Percentiles rank a stretch among this genome's conserved stretches.
phyloP scores from a whole-genome alignment of 2,797 vertebrate genomes.

The Sus cebifrons region DNA sequence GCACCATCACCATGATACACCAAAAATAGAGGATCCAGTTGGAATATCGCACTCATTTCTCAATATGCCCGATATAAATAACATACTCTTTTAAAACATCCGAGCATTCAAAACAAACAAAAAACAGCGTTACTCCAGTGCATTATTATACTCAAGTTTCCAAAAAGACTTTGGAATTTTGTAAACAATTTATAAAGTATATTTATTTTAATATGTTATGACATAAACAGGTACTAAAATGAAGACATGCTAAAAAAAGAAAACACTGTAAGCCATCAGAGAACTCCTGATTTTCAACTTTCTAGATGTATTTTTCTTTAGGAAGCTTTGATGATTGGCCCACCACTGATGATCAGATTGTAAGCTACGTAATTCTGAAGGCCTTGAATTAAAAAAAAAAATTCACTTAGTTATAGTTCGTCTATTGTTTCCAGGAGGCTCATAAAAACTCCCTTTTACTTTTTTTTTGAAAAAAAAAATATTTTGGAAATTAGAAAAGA shows the following conservation, averaged over 20 bases:
- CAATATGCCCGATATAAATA: background rate
- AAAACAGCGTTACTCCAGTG: background rate
- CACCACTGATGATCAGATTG: background rate
- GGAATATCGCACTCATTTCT: background rate
- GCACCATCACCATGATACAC: rapidly evolving
- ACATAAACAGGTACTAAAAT: background rate
- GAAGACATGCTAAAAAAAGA: slow-evolving; percentile 3
- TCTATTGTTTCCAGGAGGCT: background rate
- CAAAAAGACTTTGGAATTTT: slow-evolving; percentile 34
- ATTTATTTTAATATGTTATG: slow-evolving; percentile 51
- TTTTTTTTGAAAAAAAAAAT: background rate
- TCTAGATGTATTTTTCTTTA: slow-evolving; percentile 47
- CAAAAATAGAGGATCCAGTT: background rate
- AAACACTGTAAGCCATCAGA: background rate
- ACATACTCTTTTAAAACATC: background rate
- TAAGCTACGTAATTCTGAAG: slow-evolving; percentile 12
- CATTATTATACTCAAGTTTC: background rate
- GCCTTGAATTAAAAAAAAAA: background rate
- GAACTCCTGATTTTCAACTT: background rate
- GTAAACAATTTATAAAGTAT: slow-evolving; percentile 33
- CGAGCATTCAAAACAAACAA: background rate
- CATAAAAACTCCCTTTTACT: slow-evolving; percentile 12
- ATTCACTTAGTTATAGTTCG: background rate
- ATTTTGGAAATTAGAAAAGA: background rate
- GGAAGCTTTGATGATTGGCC: background rate